phyloP scores from a whole-genome alignment of 53 echinoderm and acorn worm genomes.

The Arbacia lixula region DNA sequence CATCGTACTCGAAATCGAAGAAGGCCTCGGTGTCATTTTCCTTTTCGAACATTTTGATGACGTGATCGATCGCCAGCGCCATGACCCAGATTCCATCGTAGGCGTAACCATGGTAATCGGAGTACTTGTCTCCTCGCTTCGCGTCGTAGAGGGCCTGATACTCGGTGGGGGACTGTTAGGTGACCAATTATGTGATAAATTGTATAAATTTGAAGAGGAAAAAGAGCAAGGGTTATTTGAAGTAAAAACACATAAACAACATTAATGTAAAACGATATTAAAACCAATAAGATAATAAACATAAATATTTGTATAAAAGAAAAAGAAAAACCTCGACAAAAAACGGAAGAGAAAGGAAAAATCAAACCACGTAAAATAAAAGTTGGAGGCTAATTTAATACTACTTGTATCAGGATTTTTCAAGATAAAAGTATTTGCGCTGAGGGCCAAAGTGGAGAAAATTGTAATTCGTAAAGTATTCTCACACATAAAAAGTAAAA shows the following conservation, averaged over 20 bases:
- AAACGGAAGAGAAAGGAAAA: no score
- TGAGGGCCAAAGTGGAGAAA: no score
- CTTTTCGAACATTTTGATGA: constrained; percentile 62
- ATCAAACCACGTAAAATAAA: no score
- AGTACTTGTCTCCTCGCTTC: constrained; percentile 56
- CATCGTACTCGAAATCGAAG: constrained; percentile 70
- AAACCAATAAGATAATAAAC: no score
- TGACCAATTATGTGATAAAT: background rate
- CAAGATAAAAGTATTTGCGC: no score
- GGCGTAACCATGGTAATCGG: constrained; percentile 92
- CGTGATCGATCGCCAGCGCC: constrained; percentile 84
- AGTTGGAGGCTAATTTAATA: no score
- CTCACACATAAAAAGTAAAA: no score
- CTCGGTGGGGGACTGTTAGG: constrained; percentile 80
- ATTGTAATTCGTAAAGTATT: no score
- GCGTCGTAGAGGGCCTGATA: constrained; percentile 75
- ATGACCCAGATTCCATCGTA: constrained; percentile 99
- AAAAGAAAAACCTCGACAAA: no score
- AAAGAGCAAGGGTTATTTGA: background rate
- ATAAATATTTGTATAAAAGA: no score
- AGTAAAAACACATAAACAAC: background rate
- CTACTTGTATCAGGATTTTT: no score
- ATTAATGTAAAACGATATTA: no score
- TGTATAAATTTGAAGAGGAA: background rate
- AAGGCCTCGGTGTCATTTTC: constrained; percentile 59